A percentile compares a stretch with the other conserved stretches of the same genome.
phyloP scores from a whole-genome alignment of 1,140 invertebrate species.

The Bombus vancouverensis region DNA sequence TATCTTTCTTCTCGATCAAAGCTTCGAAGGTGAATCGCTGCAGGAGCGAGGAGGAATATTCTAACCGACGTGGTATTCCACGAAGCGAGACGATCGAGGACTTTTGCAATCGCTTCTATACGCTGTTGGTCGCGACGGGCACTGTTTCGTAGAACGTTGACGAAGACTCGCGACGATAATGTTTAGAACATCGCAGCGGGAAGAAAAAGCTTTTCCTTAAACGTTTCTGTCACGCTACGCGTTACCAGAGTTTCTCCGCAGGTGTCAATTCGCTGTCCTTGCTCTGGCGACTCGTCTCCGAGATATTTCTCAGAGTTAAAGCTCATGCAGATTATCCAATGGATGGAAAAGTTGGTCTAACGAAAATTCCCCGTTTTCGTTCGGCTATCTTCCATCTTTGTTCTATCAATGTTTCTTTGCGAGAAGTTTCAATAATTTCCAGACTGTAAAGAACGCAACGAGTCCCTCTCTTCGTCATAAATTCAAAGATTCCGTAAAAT shows the following conservation, averaged over 20 bases:
- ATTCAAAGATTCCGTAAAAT: too few relatives aligned
- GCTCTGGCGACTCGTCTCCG: too few relatives aligned
- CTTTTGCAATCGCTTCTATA: background rate
- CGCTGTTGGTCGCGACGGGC: background rate
- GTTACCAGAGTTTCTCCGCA: background rate
- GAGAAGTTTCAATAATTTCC: too few relatives aligned
- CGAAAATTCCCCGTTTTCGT: too few relatives aligned
- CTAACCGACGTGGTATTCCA: background rate
- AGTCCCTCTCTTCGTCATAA: too few relatives aligned
- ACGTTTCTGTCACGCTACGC: background rate
- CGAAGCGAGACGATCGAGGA: background rate
- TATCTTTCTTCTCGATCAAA: background rate
- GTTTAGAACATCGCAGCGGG: background rate
- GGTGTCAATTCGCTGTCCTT: background rate
- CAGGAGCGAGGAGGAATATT: background rate
- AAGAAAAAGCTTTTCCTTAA: constrained; percentile 8
- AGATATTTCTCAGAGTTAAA: too few relatives aligned
- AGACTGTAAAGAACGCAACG: too few relatives aligned
- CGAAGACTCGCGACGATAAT: background rate
- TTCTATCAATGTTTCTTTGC: too few relatives aligned
- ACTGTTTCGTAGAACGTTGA: background rate
- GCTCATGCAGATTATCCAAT: too few relatives aligned
- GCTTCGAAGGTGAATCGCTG: background rate
- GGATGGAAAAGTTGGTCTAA: too few relatives aligned
- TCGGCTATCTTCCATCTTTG: too few relatives aligned